A percentile compares a stretch with the other conserved stretches of the same genome.
phyloP scores from a whole-genome alignment of 2,113 vertebrate genomes.

The Galeopterus variegatus region DNA sequence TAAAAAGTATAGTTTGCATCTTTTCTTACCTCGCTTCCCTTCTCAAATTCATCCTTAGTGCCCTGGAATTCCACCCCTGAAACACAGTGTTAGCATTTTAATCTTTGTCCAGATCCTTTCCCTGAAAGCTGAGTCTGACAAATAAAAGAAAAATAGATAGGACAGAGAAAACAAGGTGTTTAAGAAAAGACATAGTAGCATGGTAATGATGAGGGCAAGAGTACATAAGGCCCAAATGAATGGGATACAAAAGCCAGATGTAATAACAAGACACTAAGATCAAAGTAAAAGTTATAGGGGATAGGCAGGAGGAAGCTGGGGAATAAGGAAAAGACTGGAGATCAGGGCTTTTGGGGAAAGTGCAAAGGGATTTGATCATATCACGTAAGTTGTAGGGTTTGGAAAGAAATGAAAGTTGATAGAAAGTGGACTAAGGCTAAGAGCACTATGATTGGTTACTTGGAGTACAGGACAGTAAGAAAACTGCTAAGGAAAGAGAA shows the following conservation, averaged over 20 bases:
- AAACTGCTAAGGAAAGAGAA: neutral
- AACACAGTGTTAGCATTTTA: neutral
- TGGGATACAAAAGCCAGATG: rapidly evolving
- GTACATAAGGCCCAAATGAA: neutral
- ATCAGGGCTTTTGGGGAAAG: neutral
- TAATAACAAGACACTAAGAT: neutral
- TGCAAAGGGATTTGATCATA: neutral
- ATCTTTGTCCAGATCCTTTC: neutral
- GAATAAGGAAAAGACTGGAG: neutral
- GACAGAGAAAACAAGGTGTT: neutral
- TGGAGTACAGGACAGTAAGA: no score
- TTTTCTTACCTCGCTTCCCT: neutral
- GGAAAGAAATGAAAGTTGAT: neutral
- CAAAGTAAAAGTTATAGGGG: neutral
- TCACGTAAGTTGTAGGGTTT: neutral
- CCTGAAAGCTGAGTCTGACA: neutral
- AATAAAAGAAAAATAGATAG: neutral
- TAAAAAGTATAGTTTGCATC: neutral
- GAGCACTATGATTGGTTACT: neutral
- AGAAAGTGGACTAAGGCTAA: neutral
- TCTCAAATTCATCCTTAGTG: neutral
- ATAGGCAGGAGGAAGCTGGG: neutral
- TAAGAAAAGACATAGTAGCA: neutral
- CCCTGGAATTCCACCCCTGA: neutral
- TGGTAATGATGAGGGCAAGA: neutral